A percentile compares a stretch with the other conserved stretches of the same genome.
phyloP scores from a whole-genome alignment of 2,888 invertebrate species.

The Drosophila merina region DNA sequence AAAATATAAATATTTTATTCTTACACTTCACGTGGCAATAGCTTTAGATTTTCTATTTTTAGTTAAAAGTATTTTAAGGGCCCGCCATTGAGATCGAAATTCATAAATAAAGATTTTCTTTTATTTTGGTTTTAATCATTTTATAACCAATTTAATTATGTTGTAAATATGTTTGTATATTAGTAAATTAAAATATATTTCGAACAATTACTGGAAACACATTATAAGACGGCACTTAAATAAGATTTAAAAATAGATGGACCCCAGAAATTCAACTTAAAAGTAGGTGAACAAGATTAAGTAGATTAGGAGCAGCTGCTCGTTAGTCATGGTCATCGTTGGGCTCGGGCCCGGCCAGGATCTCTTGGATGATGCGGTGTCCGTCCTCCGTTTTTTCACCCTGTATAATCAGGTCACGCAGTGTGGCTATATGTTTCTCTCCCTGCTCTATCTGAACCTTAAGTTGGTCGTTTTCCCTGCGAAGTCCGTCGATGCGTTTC shows the following conservation, averaged over 20 bases:
- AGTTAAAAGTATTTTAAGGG: too few species aligned
- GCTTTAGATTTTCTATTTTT: neutral
- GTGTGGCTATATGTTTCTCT: slow-evolving; percentile 70
- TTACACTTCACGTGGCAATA: neutral
- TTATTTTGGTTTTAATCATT: too few species aligned
- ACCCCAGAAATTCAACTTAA: slow-evolving; percentile 33
- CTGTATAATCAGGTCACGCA: slow-evolving; percentile 74
- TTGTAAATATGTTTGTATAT: too few species aligned
- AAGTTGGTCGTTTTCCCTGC: slow-evolving; percentile 71
- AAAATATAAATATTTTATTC: slow-evolving; percentile 17
- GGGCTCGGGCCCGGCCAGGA: slow-evolving; percentile 69
- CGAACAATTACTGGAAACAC: too few species aligned
- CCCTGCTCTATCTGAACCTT: slow-evolving; percentile 71
- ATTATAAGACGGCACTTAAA: neutral
- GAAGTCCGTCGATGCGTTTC: slow-evolving; percentile 76
- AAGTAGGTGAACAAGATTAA: slow-evolving; percentile 70
- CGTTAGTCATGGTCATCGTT: slow-evolving; percentile 73
- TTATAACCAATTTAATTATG: too few species aligned
- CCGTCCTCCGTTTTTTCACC: slow-evolving; percentile 71
- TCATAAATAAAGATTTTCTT: too few species aligned
- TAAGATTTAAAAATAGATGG: slow-evolving; percentile 1
- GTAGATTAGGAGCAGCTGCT: slow-evolving; percentile 63
- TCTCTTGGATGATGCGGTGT: slow-evolving; percentile 70
- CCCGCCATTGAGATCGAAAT: too few species aligned
- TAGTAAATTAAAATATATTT: too few species aligned